Conservation (phyloP, 2,888 invertebrate genomes). For the Cerastoderma edule region DNA sequence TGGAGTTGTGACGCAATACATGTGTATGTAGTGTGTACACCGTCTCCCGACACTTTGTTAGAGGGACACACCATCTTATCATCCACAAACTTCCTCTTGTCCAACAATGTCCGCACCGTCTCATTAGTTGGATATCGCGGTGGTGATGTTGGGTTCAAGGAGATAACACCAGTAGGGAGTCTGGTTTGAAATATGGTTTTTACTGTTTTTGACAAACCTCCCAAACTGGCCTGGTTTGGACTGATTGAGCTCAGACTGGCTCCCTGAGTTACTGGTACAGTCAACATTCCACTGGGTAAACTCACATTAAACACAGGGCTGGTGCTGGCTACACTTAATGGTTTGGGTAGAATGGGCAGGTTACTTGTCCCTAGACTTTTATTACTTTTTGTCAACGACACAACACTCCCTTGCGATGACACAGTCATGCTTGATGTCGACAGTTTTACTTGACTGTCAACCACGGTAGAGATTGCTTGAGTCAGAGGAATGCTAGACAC, state of each 20-base stretch:
- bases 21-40: constrained; percentile 22
- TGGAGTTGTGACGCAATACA: constrained; percentile 37
- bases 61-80: constrained; percentile 31
- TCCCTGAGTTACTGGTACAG: constrained; percentile 3
- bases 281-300: constrained; percentile 17
- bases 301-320: constrained; percentile 11
- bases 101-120: constrained; percentile 79
- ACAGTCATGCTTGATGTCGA: background rate
- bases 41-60: background rate
- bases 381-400: background rate
- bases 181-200: constrained; percentile 16
- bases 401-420: background rate
- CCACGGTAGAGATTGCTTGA: background rate
- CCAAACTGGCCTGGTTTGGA: background rate
- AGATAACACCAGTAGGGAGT: constrained; percentile 11
- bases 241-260: background rate
- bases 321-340: constrained; percentile 23
- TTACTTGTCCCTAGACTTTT: constrained; percentile 10
- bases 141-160: constrained; percentile 44
- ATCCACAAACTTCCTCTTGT: constrained; percentile 67
- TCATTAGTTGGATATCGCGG: constrained; percentile 78
- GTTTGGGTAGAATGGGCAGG: constrained; percentile 49
- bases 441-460: background rate
- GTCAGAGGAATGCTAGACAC: constrained; percentile 8
- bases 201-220: constrained; percentile 16